Evolutionary conservation across 1,140 invertebrate genomes (phyloP), one percentile per base, ranked within the genome.

Genomic region (Branchinecta lynchi): DNA sequence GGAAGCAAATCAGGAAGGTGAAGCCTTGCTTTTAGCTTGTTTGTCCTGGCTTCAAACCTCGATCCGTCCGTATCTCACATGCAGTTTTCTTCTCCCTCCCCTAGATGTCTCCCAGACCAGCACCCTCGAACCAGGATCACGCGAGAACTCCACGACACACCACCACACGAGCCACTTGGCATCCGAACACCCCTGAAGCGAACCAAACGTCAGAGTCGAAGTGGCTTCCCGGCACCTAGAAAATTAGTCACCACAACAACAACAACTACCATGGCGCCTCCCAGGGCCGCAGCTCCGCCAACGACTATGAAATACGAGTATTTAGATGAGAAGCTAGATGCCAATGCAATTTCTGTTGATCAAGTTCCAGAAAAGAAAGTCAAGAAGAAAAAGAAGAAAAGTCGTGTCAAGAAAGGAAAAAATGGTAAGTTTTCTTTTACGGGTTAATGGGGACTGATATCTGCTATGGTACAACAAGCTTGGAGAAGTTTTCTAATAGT

Each of bases 21-120:
- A 32, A 32, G 5, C 32, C 32, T 32, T 1, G 32, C 32, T 32
- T 32, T 32, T 32, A 32, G 32, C 32, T 32, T 32, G 32, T 32
- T 32, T 32, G 32, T 32, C 32, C 32, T 32, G 32, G 5, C 32
- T 32, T 32, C 32, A 32, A 32, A 32, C 32, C 32, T 32, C 32
- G 32, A 32, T 32, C 32, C 1, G 32, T 32, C 32, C 32, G 32
- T 5, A 32, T 32, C 1, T 32, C 32, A 32, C 32, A 32, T 32
- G 32, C 1, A 32, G 32, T 32, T 32, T 32, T 32, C 32, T 32
- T 32, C 5, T 5, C 32, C 32, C 32, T 32, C 32, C 32, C 32
- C 32, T 32, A 86, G 86, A 68, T 86, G 91, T 74, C 80, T 88
- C 0, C 82, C 87, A 0, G 89, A 87, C n/a, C 86, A 90, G 77